Evolutionary conservation across 2,888 invertebrate genomes (phyloP), one percentile per base, ranked within the genome.

Genomic region (Epistrophella euchroma): DNA sequence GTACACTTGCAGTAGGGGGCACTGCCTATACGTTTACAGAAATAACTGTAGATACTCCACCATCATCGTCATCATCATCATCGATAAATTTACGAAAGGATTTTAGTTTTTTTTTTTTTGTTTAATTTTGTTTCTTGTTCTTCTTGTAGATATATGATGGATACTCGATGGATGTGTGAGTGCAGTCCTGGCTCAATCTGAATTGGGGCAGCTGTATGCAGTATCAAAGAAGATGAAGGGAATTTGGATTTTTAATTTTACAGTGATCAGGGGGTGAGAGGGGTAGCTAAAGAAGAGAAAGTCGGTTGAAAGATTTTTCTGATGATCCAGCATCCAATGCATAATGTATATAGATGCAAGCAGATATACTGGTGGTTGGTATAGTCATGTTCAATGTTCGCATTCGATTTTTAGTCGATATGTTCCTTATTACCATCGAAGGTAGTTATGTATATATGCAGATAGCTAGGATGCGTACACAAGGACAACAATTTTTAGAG

Each of bases 1-100:
- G 35, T 81, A 85, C 77, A 85, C 56, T 71, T 68, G 43, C 68
- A 50, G 55, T 37, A 82, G 73, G 47, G 85, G 77, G 77, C 73
- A 62, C 77, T 76, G 58, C 64, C 81, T 85, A 81, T 86, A 82
- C 85, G 68, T 71, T 86, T 77, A 75, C 62, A 70, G 80, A 80
- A 84, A 76, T 71, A 68, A 77, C 76, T 81, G 28, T 73, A 74
- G 72, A 22, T 77, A 70, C 64, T 72, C 64, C 55, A 80, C 70
- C 58, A 70, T 70, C 58, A 66, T 32, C 32, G 43, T 50, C 22
- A 58, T 32, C 66, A 56, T 55, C 78, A 80, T 66, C 84, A 55
- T 85, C 80, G 66, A 85, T 80, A 68, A 66, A 62, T 84, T 52
- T 71, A 52, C 68, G 37, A 11, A 71, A 68, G 25, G 17, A 68